Conservation (phyloP, 1,140 invertebrate species). For the Phortica variegata region DNA sequence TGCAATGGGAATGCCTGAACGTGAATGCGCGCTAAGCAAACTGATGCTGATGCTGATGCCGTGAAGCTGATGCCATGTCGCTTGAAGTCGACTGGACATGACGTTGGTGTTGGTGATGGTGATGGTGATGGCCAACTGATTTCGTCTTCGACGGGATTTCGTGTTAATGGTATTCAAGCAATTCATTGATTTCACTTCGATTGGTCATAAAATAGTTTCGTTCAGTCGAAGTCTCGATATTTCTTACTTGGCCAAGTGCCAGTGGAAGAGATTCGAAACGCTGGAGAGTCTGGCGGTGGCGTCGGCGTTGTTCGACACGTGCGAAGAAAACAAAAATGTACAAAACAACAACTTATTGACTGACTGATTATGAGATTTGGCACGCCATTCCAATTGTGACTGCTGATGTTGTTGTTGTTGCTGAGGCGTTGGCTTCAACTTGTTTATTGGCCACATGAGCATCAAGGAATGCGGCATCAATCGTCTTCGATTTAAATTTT, state of each 20-base stretch:
- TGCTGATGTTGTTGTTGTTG: not conserved
- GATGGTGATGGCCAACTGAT: slow-evolving; percentile 32
- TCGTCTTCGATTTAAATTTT: slow-evolving; percentile 7
- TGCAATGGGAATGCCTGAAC: slow-evolving; percentile 9
- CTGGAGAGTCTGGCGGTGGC: slow-evolving; percentile 1
- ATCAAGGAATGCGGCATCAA: slow-evolving; percentile 9
- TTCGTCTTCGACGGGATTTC: slow-evolving; percentile 43
- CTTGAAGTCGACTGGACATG: too few relatives aligned
- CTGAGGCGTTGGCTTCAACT: not conserved
- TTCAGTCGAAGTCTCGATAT: slow-evolving; percentile 6
- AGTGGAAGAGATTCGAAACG: not conserved
- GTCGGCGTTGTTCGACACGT: slow-evolving; percentile 41
- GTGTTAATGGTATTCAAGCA: slow-evolving; percentile 53
- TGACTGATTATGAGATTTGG: slow-evolving; percentile 55
- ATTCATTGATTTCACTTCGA: slow-evolving; percentile 53
- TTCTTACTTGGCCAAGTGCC: too few relatives aligned
- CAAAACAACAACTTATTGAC: slow-evolving; percentile 55
- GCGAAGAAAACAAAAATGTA: slow-evolving; percentile 44
- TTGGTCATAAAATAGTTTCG: slow-evolving; percentile 45
- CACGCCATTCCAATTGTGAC: slow-evolving; percentile 35
- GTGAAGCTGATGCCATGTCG: too few relatives aligned
- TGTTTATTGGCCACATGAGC: not conserved
- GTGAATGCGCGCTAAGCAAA: not conserved
- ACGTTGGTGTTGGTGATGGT: slow-evolving; percentile 2
- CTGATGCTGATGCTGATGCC: too few relatives aligned